Percentiles rank a stretch among this genome's conserved stretches.
phyloP scores from a whole-genome alignment of 2,888 invertebrate genomes.

The Drosophila meridionalis region DNA sequence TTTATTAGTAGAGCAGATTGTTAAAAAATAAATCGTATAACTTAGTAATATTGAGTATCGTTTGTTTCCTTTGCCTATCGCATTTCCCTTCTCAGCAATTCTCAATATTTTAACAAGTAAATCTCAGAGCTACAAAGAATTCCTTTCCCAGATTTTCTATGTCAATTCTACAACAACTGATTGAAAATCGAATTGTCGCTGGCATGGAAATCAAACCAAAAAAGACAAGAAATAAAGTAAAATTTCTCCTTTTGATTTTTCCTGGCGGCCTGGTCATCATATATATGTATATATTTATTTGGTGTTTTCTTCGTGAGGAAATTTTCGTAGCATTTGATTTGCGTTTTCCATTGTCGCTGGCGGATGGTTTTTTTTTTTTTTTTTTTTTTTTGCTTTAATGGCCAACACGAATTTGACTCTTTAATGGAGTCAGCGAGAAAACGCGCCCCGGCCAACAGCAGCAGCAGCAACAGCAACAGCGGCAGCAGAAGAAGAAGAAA shows the following conservation, averaged over 20 bases:
- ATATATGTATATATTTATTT: constrained; percentile 4
- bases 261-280: constrained; percentile 26
- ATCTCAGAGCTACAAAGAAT: not conserved
- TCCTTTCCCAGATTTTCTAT: constrained; percentile 17
- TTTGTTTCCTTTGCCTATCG: not conserved
- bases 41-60: too few species aligned
- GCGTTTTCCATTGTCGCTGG: constrained; percentile 76
- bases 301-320: constrained; percentile 67
- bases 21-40: not conserved
- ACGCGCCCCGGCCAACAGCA: constrained; percentile 49
- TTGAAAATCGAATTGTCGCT: constrained; percentile 57
- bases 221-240: not conserved
- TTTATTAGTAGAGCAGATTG: too few species aligned
- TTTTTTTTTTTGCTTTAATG: constrained; percentile 58
- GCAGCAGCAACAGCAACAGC: constrained; percentile 1
- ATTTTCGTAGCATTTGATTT: constrained; percentile 72
- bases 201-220: constrained; percentile 17
- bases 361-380: not conserved
- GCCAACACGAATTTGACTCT: constrained; percentile 80
- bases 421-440: constrained; percentile 63
- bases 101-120: not conserved
- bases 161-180: constrained; percentile 34
- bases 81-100: not conserved
- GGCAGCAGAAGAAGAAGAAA: constrained; percentile 35
- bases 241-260: constrained; percentile 33